A percentile compares a stretch with the other conserved stretches of the same genome.
Conservation (phyloP, 2,888 invertebrate species). For the Perithous albicinctus region DNA sequence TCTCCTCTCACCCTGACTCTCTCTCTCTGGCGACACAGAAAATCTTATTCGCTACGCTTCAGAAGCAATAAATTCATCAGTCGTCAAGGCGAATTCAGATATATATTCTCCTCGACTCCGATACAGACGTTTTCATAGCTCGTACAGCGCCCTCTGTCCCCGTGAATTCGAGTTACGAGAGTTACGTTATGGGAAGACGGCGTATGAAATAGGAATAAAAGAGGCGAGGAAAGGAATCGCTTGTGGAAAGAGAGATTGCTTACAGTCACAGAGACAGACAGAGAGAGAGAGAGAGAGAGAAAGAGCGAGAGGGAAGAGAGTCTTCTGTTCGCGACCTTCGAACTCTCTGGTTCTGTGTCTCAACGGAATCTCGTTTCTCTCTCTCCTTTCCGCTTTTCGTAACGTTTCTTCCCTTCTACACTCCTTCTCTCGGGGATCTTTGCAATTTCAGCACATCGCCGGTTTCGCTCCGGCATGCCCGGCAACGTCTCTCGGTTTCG, state of each 20-base stretch:
- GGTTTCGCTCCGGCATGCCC: constrained; percentile 60
- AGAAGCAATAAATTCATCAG: constrained; percentile 83
- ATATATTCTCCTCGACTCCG: constrained; percentile 47
- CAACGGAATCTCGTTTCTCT: constrained; percentile 46
- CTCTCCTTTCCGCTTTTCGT: constrained; percentile 8
- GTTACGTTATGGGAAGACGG: constrained; percentile 63
- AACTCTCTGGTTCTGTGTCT: constrained; percentile 62
- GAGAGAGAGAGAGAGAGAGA: too few species aligned
- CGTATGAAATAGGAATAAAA: constrained; percentile 64
- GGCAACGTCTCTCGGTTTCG: constrained; percentile 21
- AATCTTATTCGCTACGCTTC: constrained; percentile 76
- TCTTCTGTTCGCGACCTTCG: constrained; percentile 65
- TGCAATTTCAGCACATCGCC: constrained; percentile 78
- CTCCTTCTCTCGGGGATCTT: constrained; percentile 63
- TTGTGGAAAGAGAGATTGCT: constrained; percentile 62
- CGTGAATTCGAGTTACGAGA: constrained; percentile 49
- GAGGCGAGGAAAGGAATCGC: constrained; percentile 67
- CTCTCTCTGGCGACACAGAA: constrained; percentile 66
- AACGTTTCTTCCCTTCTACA: constrained; percentile 10
- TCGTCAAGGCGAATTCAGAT: constrained; percentile 71
- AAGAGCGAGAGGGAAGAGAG: too few species aligned
- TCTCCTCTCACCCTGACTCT: too few species aligned
- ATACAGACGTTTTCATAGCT: constrained; percentile 46
- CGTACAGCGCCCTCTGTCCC: neutral
- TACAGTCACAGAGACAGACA: constrained; percentile 44